These are phyloP conservation scores for Sipha flava DNA, from an alignment of 1,140 invertebrate genomes.

Conservation along the genomic window DNA sequence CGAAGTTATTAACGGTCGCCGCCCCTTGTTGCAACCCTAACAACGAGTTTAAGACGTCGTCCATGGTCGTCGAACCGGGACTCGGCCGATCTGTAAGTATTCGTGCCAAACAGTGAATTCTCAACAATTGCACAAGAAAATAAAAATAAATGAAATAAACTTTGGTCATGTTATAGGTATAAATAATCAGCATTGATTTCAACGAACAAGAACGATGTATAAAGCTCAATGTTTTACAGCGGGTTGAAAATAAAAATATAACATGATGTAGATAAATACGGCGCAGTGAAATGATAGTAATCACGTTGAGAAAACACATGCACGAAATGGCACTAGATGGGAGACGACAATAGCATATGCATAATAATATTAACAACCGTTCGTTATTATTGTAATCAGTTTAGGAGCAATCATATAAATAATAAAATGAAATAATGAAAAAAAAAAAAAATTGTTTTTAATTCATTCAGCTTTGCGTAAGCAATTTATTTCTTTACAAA, in stretches of 20 bases:
- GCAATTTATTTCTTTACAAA: background rate
- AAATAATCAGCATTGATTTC: background rate
- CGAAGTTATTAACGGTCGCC: constrained; percentile 34
- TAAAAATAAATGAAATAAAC: too few relatives aligned
- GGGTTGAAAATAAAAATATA: background rate
- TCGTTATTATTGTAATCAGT: background rate
- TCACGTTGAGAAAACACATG: constrained; percentile 28
- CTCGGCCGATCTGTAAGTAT: constrained; percentile 44
- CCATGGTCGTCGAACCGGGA: constrained; percentile 73
- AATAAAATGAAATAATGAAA: background rate
- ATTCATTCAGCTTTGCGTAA: background rate
- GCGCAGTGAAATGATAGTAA: background rate
- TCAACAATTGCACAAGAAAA: constrained; percentile 9
- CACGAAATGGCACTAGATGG: background rate
- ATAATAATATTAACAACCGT: background rate
- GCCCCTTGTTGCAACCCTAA: constrained; percentile 55
- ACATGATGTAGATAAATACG: background rate
- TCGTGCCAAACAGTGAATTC: constrained; percentile 22
- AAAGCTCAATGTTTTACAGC: constrained; percentile 5
- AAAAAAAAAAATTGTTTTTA: background rate
- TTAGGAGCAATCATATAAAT: background rate
- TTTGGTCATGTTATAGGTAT: background rate
- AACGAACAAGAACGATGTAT: background rate
- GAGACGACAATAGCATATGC: background rate
- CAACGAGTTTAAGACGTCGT: constrained; percentile 85